These are phyloP conservation scores for Triplophysa bombifrons DNA, from an alignment of 2,797 vertebrate species.

Conservation along the genomic window DNA sequence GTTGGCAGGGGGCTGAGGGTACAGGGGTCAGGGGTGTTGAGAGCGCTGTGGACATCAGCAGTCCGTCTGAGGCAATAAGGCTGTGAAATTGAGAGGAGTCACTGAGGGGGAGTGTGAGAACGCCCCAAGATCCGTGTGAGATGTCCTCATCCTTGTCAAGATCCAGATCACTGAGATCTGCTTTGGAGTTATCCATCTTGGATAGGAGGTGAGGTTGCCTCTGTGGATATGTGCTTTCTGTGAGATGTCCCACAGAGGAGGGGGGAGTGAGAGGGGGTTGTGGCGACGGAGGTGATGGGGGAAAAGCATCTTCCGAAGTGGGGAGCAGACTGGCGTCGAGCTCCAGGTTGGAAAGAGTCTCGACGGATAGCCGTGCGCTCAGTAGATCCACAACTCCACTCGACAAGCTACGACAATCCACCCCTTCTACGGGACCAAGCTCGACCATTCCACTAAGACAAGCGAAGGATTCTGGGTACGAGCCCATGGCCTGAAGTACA, in stretches of 20 bases:
- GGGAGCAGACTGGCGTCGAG: slow-evolving; percentile 95
- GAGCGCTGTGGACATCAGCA: slow-evolving; percentile 58
- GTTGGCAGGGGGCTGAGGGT: slow-evolving; percentile 68
- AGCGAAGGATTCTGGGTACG: slow-evolving; percentile 88
- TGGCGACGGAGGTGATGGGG: slow-evolving; percentile 89
- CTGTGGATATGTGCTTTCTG: slow-evolving; percentile 38
- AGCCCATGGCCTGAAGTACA: slow-evolving; percentile 94
- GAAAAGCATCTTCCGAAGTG: slow-evolving; percentile 82
- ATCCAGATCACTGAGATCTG: slow-evolving; percentile 28
- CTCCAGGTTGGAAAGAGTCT: slow-evolving; percentile 93
- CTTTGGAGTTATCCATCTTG: slow-evolving; percentile 39
- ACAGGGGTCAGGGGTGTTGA: slow-evolving; percentile 52
- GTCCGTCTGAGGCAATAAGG: slow-evolving; percentile 53
- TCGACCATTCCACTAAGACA: slow-evolving; percentile 96
- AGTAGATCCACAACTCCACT: slow-evolving; percentile 93
- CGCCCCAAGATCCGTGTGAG: slow-evolving; percentile 55
- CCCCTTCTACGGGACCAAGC: slow-evolving; percentile 87
- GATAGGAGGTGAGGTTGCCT: slow-evolving; percentile 43
- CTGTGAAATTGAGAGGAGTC: slow-evolving; percentile 56
- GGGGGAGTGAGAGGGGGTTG: slow-evolving; percentile 89
- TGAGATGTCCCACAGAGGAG: slow-evolving; percentile 69
- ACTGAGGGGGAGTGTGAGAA: slow-evolving; percentile 52
- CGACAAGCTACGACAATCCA: slow-evolving; percentile 87
- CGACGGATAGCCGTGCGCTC: slow-evolving; percentile 87
- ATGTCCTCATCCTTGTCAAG: slow-evolving; percentile 51